phyloP scores from a whole-genome alignment of 1,140 invertebrate species.

The Saccostrea glomerata region DNA sequence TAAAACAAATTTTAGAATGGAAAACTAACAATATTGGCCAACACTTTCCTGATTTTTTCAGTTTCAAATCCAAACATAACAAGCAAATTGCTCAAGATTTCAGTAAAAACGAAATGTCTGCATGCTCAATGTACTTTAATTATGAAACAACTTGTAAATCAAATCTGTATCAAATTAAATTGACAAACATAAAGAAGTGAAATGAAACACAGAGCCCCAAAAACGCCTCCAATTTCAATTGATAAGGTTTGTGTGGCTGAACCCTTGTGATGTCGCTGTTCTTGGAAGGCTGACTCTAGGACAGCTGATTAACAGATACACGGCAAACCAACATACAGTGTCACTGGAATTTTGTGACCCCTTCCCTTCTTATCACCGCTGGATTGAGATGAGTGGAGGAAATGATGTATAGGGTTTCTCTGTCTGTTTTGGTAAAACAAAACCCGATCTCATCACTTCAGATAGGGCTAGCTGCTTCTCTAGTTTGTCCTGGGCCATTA shows the following conservation, averaged over 20 bases:
- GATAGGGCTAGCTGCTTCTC: constrained; percentile 15
- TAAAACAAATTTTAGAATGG: not conserved
- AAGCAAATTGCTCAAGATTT: constrained; percentile 20
- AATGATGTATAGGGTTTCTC: constrained; percentile 36
- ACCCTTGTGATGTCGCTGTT: constrained; percentile 12
- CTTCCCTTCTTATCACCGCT: constrained; percentile 14
- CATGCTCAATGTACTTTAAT: constrained; percentile 38
- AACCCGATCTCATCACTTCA: constrained; percentile 33
- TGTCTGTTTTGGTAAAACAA: constrained; percentile 34
- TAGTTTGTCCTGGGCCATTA: constrained; percentile 34
- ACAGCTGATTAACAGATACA: constrained; percentile 36
- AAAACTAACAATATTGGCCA: not conserved
- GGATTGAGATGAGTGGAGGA: constrained; percentile 23
- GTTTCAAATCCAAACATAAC: not conserved
- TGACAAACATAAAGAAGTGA: constrained; percentile 33
- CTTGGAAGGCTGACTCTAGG: not conserved
- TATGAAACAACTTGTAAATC: constrained; percentile 37
- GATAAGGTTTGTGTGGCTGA: constrained; percentile 25
- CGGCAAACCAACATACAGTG: constrained; percentile 12
- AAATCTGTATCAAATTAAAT: constrained; percentile 37
- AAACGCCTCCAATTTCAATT: constrained; percentile 14
- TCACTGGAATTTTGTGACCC: constrained; percentile 37
- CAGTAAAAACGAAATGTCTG: constrained; percentile 3
- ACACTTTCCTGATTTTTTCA: not conserved
- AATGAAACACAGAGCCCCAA: constrained; percentile 10